Percentiles rank a stretch among this genome's conserved stretches.
These are phyloP conservation scores for Rhagophthalmus giganteus DNA, from an alignment of 2,888 invertebrate genomes.

Conservation along the genomic window DNA sequence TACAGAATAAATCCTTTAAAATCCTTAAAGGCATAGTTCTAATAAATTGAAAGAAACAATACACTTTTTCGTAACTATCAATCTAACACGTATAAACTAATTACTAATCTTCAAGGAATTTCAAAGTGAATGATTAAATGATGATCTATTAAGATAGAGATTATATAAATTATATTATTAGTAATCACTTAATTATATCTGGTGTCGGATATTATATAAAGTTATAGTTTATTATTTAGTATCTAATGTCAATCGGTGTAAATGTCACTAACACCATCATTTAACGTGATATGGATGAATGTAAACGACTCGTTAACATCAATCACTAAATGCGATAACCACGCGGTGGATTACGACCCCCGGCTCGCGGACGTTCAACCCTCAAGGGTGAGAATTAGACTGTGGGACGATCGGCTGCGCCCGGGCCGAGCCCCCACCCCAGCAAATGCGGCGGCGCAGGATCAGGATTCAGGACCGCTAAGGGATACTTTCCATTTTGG, in stretches of 20 bases:
- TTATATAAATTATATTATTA: background rate
- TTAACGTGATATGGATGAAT: slow-evolving; percentile 1
- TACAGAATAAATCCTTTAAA: slow-evolving; percentile 22
- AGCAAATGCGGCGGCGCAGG: slow-evolving; percentile 44
- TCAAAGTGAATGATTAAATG: slow-evolving; percentile 7
- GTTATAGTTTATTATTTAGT: too few species aligned
- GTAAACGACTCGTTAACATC: slow-evolving; percentile 33
- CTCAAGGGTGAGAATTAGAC: slow-evolving; percentile 47
- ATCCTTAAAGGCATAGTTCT: slow-evolving; percentile 11
- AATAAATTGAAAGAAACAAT: slow-evolving; percentile 1
- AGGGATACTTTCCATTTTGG: slow-evolving; percentile 33
- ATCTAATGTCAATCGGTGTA: too few species aligned
- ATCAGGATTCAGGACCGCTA: slow-evolving; percentile 33
- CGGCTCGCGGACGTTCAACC: slow-evolving; percentile 32
- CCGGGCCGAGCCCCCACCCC: slow-evolving; percentile 55
- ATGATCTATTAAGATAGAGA: background rate
- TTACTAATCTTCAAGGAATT: background rate
- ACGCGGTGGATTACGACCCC: slow-evolving; percentile 33
- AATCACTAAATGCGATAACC: slow-evolving; percentile 33
- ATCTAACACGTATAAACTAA: background rate
- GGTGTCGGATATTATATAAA: slow-evolving; percentile 12
- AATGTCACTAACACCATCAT: slow-evolving; percentile 25
- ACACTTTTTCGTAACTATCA: slow-evolving; percentile 5
- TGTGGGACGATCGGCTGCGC: slow-evolving; percentile 54
- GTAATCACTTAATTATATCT: slow-evolving; percentile 15